A percentile compares a stretch with the other conserved stretches of the same genome.
Conservation (phyloP, 1,140 invertebrate species). For the Ylistrum balloti region DNA sequence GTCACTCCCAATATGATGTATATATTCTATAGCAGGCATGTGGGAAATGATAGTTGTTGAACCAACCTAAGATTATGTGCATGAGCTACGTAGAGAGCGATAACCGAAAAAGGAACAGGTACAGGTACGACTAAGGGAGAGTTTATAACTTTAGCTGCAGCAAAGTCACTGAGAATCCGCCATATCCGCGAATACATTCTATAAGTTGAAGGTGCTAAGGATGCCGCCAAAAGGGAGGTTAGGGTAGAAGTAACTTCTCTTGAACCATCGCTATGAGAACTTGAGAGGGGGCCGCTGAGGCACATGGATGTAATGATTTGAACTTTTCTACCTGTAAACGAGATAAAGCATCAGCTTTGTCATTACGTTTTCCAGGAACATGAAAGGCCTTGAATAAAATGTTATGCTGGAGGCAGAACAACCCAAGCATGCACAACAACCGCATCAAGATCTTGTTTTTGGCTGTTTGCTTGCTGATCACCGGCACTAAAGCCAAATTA, state of each 20-base stretch:
- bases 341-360: conserved; percentile 38
- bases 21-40: neutral
- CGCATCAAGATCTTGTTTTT: neutral
- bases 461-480: neutral
- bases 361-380: neutral
- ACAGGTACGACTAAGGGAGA: neutral
- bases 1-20: neutral
- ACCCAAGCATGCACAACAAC: neutral
- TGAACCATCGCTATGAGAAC: neutral
- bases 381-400: neutral
- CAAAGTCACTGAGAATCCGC: too few species aligned
- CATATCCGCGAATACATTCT: neutral
- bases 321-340: conserved; percentile 23
- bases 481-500: neutral
- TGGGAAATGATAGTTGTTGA: neutral
- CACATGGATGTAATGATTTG: neutral
- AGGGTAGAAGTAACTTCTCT: neutral
- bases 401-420: neutral
- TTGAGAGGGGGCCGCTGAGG: neutral
- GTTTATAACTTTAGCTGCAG: neutral
- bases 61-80: neutral
- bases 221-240: neutral
- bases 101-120: neutral
- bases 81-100: neutral
- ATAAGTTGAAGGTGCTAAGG: neutral